Conservation (phyloP, 2,888 invertebrate species). For the Atrina japonica region DNA sequence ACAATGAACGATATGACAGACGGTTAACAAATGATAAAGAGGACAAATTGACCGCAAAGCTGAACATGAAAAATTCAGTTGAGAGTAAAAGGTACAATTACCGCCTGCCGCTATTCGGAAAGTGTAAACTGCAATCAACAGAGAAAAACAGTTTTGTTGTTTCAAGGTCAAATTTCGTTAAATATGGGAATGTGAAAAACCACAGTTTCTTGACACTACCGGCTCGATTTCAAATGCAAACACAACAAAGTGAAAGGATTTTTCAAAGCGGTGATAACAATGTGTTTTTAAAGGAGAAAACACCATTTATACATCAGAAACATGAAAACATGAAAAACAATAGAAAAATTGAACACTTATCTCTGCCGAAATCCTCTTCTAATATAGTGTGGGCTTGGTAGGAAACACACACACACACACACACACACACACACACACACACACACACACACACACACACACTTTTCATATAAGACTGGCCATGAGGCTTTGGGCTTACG, state of each 20-base stretch:
- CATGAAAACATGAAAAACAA: not conserved
- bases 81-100: slow-evolving; percentile 26
- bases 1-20: slow-evolving; percentile 3
- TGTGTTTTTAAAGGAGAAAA: slow-evolving; percentile 14
- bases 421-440: too few relatives aligned
- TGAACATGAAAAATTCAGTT: slow-evolving; percentile 5
- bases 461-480: too few relatives aligned
- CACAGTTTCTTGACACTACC: slow-evolving; percentile 42
- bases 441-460: too few relatives aligned
- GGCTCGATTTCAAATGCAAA: slow-evolving; percentile 30
- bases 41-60: slow-evolving; percentile 21
- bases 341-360: slow-evolving; percentile 1
- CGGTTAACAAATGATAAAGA: slow-evolving; percentile 18
- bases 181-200: slow-evolving; percentile 30
- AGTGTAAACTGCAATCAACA: slow-evolving; percentile 40
- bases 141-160: slow-evolving; percentile 45
- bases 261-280: slow-evolving; percentile 14
- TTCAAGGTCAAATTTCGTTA: slow-evolving; percentile 40
- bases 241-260: slow-evolving; percentile 7
- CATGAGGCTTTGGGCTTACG: too few relatives aligned
- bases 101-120: slow-evolving; percentile 16
- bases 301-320: not conserved
- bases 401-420: too few relatives aligned
- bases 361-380: not conserved
- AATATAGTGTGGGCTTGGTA: slow-evolving; percentile 20